These are phyloP conservation scores for Rhingia rostrata DNA, from an alignment of 2,888 invertebrate genomes.

Conservation along the genomic window DNA sequence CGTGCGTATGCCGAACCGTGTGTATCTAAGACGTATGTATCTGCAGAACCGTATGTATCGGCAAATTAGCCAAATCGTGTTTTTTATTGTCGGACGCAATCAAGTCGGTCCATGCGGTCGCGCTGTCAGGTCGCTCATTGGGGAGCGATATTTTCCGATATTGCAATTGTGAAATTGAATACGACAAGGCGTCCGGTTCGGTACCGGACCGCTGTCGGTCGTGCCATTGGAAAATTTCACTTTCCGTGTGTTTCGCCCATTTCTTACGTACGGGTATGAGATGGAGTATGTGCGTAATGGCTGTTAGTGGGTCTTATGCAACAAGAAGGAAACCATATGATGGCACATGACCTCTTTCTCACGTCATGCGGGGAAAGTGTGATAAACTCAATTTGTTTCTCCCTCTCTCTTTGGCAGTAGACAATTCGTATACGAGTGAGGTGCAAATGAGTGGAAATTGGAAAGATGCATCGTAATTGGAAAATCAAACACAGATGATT, in stretches of 20 bases:
- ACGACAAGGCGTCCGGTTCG: slow-evolving; percentile 17
- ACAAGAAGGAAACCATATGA: slow-evolving; percentile 65
- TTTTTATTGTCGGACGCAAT: slow-evolving; percentile 7
- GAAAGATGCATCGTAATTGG: too few species aligned
- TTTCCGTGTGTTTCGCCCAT: slow-evolving; percentile 24
- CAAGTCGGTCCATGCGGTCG: slow-evolving; percentile 7
- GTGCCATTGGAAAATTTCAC: slow-evolving; percentile 65
- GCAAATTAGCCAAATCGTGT: slow-evolving; percentile 6
- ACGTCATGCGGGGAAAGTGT: slow-evolving; percentile 40
- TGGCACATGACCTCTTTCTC: slow-evolving; percentile 70
- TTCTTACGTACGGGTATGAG: background rate
- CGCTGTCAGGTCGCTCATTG: slow-evolving; percentile 9
- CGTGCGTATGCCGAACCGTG: background rate
- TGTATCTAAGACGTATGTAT: background rate
- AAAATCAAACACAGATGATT: too few species aligned
- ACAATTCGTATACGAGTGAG: too few species aligned
- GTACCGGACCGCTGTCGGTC: background rate
- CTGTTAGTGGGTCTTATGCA: slow-evolving; percentile 65
- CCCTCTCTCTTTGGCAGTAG: background rate
- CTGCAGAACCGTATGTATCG: background rate
- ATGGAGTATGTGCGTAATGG: slow-evolving; percentile 41
- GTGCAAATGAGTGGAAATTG: too few species aligned
- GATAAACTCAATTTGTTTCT: slow-evolving; percentile 32
- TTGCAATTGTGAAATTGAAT: slow-evolving; percentile 49
- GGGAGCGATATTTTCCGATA: slow-evolving; percentile 43